A percentile compares a stretch with the other conserved stretches of the same genome.
Evolutionary conservation across 2,888 invertebrate genomes (phyloP).

Genomic region (Protonemura montana): DNA sequence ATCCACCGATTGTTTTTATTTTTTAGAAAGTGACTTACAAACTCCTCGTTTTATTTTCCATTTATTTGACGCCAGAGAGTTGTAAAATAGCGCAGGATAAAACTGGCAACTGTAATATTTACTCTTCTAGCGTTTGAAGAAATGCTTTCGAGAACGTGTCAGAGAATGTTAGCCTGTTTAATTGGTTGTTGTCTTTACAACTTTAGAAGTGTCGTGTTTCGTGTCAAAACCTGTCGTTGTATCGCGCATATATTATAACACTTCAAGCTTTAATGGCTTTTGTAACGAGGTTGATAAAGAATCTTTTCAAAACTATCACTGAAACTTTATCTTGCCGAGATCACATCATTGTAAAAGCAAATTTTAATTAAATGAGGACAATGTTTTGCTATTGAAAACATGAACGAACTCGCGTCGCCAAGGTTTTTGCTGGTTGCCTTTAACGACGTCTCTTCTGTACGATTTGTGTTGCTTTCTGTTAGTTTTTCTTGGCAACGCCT

Average conservation of each 20-base stretch:
- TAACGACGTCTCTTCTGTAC: neutral
- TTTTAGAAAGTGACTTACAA: too few species aligned
- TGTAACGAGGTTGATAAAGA: neutral
- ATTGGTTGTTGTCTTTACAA: too few species aligned
- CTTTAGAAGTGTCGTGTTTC: neutral
- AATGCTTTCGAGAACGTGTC: too few species aligned
- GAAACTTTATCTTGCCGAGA: neutral
- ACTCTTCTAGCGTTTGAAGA: too few species aligned
- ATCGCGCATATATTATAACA: neutral
- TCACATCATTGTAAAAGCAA: neutral
- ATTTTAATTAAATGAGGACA: neutral
- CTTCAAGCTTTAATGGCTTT: neutral
- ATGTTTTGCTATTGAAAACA: neutral
- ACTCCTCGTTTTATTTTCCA: too few species aligned
- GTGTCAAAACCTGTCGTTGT: neutral
- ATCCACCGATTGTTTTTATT: too few species aligned
- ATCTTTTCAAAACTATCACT: neutral
- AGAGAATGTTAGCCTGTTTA: too few species aligned
- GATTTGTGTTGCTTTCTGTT: neutral
- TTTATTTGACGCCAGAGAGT: too few species aligned
- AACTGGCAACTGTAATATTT: too few species aligned
- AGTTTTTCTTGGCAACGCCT: neutral
- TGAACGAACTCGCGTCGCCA: neutral
- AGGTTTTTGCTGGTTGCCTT: neutral
- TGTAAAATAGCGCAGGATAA: too few species aligned